These are phyloP conservation scores for Monomorium pharaonis DNA, from an alignment of 1,140 invertebrate genomes.

Conservation along the genomic window DNA sequence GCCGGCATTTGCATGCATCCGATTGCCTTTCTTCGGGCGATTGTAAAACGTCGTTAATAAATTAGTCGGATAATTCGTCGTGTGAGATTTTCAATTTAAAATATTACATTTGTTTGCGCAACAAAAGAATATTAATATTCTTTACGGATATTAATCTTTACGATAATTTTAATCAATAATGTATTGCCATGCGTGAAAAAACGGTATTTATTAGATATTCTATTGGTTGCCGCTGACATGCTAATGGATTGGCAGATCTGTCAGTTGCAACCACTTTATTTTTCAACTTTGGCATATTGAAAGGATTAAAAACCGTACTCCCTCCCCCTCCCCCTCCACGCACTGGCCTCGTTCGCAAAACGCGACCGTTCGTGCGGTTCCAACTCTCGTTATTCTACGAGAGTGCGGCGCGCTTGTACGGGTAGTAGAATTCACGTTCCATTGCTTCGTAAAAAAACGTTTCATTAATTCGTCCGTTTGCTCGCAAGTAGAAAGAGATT, in stretches of 20 bases:
- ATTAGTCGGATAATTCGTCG: conserved; percentile 5
- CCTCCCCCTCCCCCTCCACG: not conserved
- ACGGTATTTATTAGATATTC: not conserved
- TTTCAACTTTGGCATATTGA: not conserved
- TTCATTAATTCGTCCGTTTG: conserved; percentile 38
- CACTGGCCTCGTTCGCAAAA: not conserved
- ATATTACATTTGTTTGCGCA: not conserved
- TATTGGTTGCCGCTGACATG: not conserved
- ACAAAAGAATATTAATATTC: not conserved
- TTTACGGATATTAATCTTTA: not conserved
- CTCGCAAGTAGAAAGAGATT: conserved; percentile 39
- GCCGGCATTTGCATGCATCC: conserved; percentile 36
- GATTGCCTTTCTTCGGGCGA: not conserved
- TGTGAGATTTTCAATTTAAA: conserved; percentile 7
- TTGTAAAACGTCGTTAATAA: conserved; percentile 12
- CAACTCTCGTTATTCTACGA: conserved; percentile 27
- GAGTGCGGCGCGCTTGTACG: not conserved
- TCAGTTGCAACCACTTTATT: not conserved
- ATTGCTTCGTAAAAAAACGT: conserved; percentile 40
- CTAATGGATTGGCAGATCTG: not conserved
- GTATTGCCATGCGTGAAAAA: not conserved
- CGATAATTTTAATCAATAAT: not conserved
- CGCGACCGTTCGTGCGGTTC: conserved; percentile 12
- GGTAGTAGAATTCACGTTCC: conserved; percentile 38
- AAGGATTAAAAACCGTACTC: conserved; percentile 26